Conservation (phyloP, 30 jellyfish, hydroid and myxozoan genomes). For the Catostylus mosaicus region DNA sequence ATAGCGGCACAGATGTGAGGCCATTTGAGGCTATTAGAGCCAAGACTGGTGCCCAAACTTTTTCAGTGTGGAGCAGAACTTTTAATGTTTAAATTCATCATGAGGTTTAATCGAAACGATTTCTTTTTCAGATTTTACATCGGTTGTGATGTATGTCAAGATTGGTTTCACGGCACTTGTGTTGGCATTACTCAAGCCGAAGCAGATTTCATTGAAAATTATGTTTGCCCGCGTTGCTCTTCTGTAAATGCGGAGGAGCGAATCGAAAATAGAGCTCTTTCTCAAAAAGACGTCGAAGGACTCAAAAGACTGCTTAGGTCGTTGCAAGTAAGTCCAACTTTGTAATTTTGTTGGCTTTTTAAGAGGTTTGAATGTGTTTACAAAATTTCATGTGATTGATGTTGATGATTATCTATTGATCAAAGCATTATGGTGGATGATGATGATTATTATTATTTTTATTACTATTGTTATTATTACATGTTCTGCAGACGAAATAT, state of each 20-base stretch:
- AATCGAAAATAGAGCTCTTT: constrained; percentile 72
- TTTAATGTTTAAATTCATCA: too few relatives aligned
- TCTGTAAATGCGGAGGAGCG: constrained; percentile 66
- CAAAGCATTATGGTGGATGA: too few relatives aligned
- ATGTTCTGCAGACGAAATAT: too few relatives aligned
- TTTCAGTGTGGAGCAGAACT: too few relatives aligned
- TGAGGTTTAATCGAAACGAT: too few relatives aligned
- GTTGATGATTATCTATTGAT: too few relatives aligned
- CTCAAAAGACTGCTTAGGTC: constrained; percentile 86
- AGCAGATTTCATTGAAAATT: constrained; percentile 80
- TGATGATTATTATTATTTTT: too few relatives aligned
- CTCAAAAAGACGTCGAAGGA: constrained; percentile 90
- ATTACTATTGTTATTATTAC: too few relatives aligned
- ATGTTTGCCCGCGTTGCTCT: constrained; percentile 93
- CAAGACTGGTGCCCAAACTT: too few relatives aligned
- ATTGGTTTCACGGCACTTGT: constrained; percentile 98
- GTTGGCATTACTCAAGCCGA: constrained; percentile 98
- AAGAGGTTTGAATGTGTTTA: neutral
- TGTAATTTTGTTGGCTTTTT: neutral
- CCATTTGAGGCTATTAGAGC: too few relatives aligned
- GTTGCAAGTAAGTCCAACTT: constrained; percentile 56
- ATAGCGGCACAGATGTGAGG: too few relatives aligned
- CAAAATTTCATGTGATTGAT: too few relatives aligned
- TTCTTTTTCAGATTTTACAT: constrained; percentile 75
- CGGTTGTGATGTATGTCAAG: constrained; percentile 98